Evolutionary conservation across 2,888 invertebrate genomes (phyloP).

Genomic region (Acanthosepion lycidas): DNA sequence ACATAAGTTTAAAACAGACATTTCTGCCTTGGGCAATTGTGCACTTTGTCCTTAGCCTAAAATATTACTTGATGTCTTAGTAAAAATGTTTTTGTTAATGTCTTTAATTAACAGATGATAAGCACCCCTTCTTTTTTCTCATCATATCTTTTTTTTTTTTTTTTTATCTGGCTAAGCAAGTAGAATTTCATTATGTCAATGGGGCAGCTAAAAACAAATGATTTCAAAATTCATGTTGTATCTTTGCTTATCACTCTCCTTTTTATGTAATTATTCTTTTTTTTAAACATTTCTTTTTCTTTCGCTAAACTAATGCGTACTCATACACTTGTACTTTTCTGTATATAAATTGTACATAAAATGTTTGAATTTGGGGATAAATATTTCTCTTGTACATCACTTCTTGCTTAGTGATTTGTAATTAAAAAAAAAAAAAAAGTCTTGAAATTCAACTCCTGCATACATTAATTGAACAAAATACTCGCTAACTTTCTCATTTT

Average conservation of each 20-base stretch:
- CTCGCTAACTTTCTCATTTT: background rate
- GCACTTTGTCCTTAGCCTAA: too few species aligned
- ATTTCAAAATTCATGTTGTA: background rate
- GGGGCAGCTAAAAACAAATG: background rate
- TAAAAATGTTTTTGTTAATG: background rate
- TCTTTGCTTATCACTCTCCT: background rate
- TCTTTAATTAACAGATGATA: background rate
- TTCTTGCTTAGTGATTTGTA: background rate
- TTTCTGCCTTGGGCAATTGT: background rate
- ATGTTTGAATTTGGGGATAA: background rate
- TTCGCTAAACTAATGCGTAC: too few species aligned
- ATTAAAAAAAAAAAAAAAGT: background rate
- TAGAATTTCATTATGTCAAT: background rate
- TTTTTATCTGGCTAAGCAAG: background rate
- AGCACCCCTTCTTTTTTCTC: background rate
- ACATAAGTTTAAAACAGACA: too few species aligned
- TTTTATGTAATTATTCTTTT: background rate
- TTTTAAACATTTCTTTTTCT: too few species aligned
- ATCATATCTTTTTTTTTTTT: background rate
- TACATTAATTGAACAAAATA: background rate
- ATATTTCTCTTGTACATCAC: background rate
- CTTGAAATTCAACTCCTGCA: background rate
- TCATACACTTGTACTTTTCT: background rate
- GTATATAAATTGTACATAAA: background rate
- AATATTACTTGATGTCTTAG: too few species aligned